Evolutionary conservation across 2,888 invertebrate species (phyloP).

Genomic region (Fragum whitleyi): DNA sequence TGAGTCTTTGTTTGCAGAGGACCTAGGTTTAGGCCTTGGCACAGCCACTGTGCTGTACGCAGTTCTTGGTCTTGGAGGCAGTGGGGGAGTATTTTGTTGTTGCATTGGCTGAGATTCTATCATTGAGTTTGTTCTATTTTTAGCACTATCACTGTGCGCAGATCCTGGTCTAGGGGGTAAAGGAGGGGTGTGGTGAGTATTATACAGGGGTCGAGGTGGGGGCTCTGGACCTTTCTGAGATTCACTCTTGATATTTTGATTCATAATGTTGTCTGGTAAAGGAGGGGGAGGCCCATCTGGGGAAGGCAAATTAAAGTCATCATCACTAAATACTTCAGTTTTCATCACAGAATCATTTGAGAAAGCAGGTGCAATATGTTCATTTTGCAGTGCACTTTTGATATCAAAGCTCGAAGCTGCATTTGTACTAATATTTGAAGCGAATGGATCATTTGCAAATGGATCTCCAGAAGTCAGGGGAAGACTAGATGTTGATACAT

Average conservation of each 20-base stretch:
- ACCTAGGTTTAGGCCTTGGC: slow-evolving; percentile 63
- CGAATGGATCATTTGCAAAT: slow-evolving; percentile 58
- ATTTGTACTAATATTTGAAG: slow-evolving; percentile 16
- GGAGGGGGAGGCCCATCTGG: slow-evolving; percentile 76
- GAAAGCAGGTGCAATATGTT: slow-evolving; percentile 34
- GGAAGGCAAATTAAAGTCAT: slow-evolving; percentile 67
- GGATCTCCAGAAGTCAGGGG: slow-evolving; percentile 65
- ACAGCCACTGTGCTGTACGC: slow-evolving; percentile 36
- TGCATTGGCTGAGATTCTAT: slow-evolving; percentile 35
- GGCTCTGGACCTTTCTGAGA: slow-evolving; percentile 67
- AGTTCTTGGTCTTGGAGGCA: slow-evolving; percentile 51
- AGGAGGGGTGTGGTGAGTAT: slow-evolving; percentile 44
- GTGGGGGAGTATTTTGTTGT: slow-evolving; percentile 44
- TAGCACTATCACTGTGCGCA: slow-evolving; percentile 40
- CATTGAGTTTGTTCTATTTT: slow-evolving; percentile 47
- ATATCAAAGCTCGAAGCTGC: slow-evolving; percentile 6
- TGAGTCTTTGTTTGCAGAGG: slow-evolving; percentile 15
- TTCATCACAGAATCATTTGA: slow-evolving; percentile 38
- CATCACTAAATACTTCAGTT: slow-evolving; percentile 50
- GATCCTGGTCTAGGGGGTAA: slow-evolving; percentile 65
- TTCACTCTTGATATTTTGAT: slow-evolving; percentile 40
- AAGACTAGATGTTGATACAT: slow-evolving; percentile 44
- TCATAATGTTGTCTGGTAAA: slow-evolving; percentile 61
- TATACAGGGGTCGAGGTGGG: slow-evolving; percentile 57
- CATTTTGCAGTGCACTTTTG: slow-evolving; percentile 20